Percentiles rank a stretch among this genome's conserved stretches.
Conservation (phyloP, 1,140 invertebrate species). For the Drosophila seguyi region DNA sequence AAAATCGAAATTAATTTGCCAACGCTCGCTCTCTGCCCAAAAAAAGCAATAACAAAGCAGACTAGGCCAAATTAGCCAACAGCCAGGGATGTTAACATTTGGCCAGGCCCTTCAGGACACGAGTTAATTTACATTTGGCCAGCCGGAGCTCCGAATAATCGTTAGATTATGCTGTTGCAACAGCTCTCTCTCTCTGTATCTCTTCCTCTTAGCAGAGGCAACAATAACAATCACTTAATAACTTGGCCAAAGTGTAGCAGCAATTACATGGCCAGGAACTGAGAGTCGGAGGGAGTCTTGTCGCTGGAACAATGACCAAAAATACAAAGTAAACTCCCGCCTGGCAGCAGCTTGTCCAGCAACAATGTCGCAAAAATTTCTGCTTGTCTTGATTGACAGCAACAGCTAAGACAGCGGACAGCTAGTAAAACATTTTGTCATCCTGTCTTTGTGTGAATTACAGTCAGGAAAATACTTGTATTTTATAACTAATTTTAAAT, state of each 20-base stretch:
- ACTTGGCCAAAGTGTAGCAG: conserved; percentile 74
- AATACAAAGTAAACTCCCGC: conserved; percentile 57
- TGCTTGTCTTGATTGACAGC: conserved; percentile 75
- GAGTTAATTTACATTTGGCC: conserved; percentile 71
- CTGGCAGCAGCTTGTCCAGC: conserved; percentile 65
- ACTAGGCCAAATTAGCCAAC: conserved; percentile 27
- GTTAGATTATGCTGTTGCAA: conserved; percentile 72
- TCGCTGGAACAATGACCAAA: conserved; percentile 39
- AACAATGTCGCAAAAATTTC: conserved; percentile 70
- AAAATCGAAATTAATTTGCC: conserved; percentile 72
- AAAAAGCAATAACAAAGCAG: conserved; percentile 23
- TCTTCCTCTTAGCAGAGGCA: conserved; percentile 4
- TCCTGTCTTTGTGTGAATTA: conserved; percentile 14
- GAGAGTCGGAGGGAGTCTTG: conserved; percentile 13
- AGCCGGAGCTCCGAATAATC: conserved; percentile 59
- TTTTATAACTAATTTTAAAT: too few species aligned
- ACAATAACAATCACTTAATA: conserved; percentile 74
- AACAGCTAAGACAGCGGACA: conserved; percentile 42
- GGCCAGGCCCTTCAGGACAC: conserved; percentile 6
- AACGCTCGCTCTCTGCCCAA: background rate
- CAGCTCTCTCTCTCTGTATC: background rate
- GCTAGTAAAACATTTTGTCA: conserved; percentile 30
- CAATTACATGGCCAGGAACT: conserved; percentile 66
- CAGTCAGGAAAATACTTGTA: conserved; percentile 1
- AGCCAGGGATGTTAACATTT: conserved; percentile 19